Evolutionary conservation across 1,140 invertebrate species (phyloP), one percentile per base, ranked within the genome.

Genomic region (Scaptodrosophila lebanonensis): DNA sequence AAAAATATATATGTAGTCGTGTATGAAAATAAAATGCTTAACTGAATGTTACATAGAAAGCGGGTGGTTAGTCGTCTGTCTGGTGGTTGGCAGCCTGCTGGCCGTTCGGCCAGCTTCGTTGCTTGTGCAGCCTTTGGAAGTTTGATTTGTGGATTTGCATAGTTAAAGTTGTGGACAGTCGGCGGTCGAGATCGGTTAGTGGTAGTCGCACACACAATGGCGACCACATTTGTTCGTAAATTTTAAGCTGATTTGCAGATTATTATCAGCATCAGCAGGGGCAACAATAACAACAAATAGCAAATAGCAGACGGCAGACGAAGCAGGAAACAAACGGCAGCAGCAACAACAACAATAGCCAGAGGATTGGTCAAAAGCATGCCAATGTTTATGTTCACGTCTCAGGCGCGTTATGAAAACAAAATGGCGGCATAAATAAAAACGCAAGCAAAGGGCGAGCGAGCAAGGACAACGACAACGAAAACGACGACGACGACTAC

Each of bases 231-330:
- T 60, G 48, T 40, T 16, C 4, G 30, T 57, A 66, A 35, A 44
- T 66, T 73, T 57, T 73, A 59, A 69, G 75, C 69, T 66, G 75
- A 79, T 82, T 62, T 69, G 49, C 59, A 62, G 68, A 73, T 73
- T 79, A 72, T 72, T 72, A 64, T 65, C 64, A 30, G 42, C 32
- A 35, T 13, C 30, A 30, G 40, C 22, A 44, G n/a, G n/a, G n/a
- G n/a, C n/a, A 48, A 25, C 35, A 45, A 39, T 13, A 32, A 18
- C 12, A 53, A 49, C 52, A 43, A n/a, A 29, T 12, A 47, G 38
- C 36, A 13, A n/a, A 16, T 3, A 56, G 12, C 12, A 11, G n/a
- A n/a, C n/a, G n/a, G 29, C 35, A 13, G 11, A 22, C 12, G 7
- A 1, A 17, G 18, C 22, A 8, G 9, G 11, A 17, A 40, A 35